These are phyloP conservation scores for Agrotis ipsilon DNA, from an alignment of 2,888 invertebrate species.

Conservation along the genomic window DNA sequence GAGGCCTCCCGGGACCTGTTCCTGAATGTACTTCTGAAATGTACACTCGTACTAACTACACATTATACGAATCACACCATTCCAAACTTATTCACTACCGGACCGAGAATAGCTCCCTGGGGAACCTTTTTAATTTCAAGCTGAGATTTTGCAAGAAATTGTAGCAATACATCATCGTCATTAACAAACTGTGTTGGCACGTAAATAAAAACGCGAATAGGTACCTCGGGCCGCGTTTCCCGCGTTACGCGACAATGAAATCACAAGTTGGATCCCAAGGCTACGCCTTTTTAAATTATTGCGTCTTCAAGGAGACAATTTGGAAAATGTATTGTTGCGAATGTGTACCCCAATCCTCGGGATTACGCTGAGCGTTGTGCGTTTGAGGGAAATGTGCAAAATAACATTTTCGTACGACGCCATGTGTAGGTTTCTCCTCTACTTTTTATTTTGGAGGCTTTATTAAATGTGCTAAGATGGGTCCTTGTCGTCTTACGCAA, in stretches of 20 bases:
- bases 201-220: slow-evolving; percentile 65
- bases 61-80: slow-evolving; percentile 36
- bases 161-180: slow-evolving; percentile 64
- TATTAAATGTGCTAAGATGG: slow-evolving; percentile 64
- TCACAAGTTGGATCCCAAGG: slow-evolving; percentile 66
- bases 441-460: slow-evolving; percentile 67
- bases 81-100: slow-evolving; percentile 42
- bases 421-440: slow-evolving; percentile 63
- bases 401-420: slow-evolving; percentile 78
- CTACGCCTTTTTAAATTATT: slow-evolving; percentile 83
- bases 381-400: slow-evolving; percentile 78
- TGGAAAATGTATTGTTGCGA: slow-evolving; percentile 82
- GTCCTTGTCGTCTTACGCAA: slow-evolving; percentile 59
- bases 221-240: slow-evolving; percentile 66
- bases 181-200: slow-evolving; percentile 59
- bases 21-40: slow-evolving; percentile 35
- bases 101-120: slow-evolving; percentile 41
- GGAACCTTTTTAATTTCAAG: slow-evolving; percentile 64
- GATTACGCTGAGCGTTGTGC: slow-evolving; percentile 78
- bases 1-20: slow-evolving; percentile 48
- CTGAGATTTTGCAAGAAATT: slow-evolving; percentile 48
- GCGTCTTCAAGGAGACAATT: slow-evolving; percentile 86
- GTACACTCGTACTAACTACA: slow-evolving; percentile 27
- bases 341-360: slow-evolving; percentile 76
- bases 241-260: slow-evolving; percentile 64